Base-by-base conservation (phyloP, 2,113 vertebrate genomes). In the Syngnathus floridae region DNA sequence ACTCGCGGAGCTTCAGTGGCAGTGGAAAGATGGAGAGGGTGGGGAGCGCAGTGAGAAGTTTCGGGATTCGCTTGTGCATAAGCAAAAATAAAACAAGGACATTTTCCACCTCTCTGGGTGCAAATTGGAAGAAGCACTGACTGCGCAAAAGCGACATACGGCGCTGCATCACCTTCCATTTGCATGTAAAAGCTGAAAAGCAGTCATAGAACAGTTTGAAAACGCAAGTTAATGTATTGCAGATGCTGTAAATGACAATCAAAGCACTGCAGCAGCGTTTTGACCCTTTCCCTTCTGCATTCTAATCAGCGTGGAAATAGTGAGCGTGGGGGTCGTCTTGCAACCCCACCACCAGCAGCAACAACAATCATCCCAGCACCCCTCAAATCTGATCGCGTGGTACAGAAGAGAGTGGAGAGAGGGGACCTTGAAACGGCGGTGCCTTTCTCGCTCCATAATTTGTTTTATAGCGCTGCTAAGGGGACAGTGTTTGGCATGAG, bases 391-490 rank as follows among this genome's bases (percentile, higher is more conserved):
- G 88, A 91, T n/a, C 48, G 48, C 19, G 92, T 90, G 84, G 88
- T 89, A 84, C 83, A 82, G 85, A 80, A 78, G 77, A 86, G 89
- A 73, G 84, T 5, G 4, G 38, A 8, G 36, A 58, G 13, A 58
- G 10, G 56, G 88, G 84, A 88, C 90, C 93, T 95, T 86, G 93
- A 95, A 95, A 95, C 94, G 36, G 91, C 83, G 69, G 86, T 83
- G 84, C 88, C 89, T 90, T 85, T 60, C 87, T 88, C 68, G 86
- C 88, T 88, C 90, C 91, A 89, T 95, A 94, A 94, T 93, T 94
- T 93, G 90, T 92, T 94, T 95, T 92, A 92, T 93, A 90, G 91
- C 86, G 87, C 86, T 94, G 93, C 93, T 91, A 72, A 88, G 36
- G 70, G 80, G 92, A 93, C 92, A 93, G 89, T 73, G 84, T 51